These are phyloP conservation scores for Hipposideros armiger DNA, from an alignment of 2,113 vertebrate genomes.

Conservation along the genomic window DNA sequence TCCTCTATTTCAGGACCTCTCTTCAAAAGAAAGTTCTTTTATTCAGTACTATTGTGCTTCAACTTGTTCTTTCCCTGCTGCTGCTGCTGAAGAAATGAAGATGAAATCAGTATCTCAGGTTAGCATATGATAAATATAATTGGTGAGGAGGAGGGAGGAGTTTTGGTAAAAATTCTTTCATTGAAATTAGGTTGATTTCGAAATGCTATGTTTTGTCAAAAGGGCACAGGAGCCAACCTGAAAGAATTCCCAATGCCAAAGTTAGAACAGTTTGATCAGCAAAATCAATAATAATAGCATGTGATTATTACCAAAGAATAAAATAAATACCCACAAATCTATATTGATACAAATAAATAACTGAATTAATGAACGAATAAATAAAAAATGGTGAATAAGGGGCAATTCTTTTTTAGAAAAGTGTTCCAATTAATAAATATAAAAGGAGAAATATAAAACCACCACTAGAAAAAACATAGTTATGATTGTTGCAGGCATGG, in stretches of 20 bases:
- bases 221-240: neutral
- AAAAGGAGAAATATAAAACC: constrained; percentile 13
- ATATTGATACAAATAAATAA: neutral
- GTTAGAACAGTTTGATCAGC: neutral
- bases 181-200: constrained; percentile 50
- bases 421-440: constrained; percentile 46
- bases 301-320: neutral
- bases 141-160: neutral
- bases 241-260: constrained; percentile 19
- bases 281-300: constrained; percentile 40
- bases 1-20: constrained; percentile 85
- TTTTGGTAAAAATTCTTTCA: neutral
- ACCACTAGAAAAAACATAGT: neutral
- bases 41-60: constrained; percentile 78
- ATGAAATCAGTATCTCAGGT: constrained; percentile 83
- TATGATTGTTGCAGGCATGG: constrained; percentile 14
- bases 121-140: constrained; percentile 51
- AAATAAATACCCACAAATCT: constrained; percentile 6
- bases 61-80: constrained; percentile 71
- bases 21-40: constrained; percentile 87
- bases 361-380: constrained; percentile 15
- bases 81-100: constrained; percentile 68
- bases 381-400: neutral
- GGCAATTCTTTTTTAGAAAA: constrained; percentile 17
- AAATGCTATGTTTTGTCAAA: constrained; percentile 23